These are phyloP conservation scores for Pristionchus exspectatus DNA, from an alignment of 2,888 invertebrate genomes.

Conservation along the genomic window DNA sequence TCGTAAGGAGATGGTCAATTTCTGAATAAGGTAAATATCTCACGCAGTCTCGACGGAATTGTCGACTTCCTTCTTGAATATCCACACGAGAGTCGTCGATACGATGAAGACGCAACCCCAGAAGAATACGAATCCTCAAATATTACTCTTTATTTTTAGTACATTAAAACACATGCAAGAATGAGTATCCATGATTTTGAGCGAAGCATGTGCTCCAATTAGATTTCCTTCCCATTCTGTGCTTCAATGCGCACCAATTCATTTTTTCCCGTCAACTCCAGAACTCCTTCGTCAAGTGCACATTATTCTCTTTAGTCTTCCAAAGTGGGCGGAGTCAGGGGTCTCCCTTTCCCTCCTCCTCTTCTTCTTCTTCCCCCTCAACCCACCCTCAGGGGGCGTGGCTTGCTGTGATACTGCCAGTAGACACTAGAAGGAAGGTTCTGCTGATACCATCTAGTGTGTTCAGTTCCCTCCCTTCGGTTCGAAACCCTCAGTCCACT, in stretches of 20 bases:
- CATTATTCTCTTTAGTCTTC: not conserved
- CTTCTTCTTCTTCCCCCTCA: constrained; percentile 10
- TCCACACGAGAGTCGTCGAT: constrained; percentile 90
- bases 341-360: constrained; percentile 15
- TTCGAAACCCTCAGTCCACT: not conserved
- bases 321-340: constrained; percentile 15
- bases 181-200: not conserved
- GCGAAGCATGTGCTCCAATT: not conserved
- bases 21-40: not conserved
- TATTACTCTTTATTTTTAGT: not conserved
- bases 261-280: constrained; percentile 6
- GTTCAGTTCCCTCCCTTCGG: not conserved
- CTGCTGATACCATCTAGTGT: constrained; percentile 2
- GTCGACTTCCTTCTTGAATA: constrained; percentile 89
- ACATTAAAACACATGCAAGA: not conserved
- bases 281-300: constrained; percentile 7
- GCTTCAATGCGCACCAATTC: not conserved
- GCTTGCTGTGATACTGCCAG: constrained; percentile 44
- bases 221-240: not conserved
- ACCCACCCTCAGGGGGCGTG: not conserved
- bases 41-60: constrained; percentile 77
- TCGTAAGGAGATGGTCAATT: not conserved
- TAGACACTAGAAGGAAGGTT: constrained; percentile 23
- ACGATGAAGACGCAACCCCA: constrained; percentile 95
- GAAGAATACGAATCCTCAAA: constrained; percentile 89